Percentiles rank a stretch among this genome's conserved stretches.
These are phyloP conservation scores for Ischnus inquisitorius DNA, from an alignment of 2,888 invertebrate species.

Conservation along the genomic window DNA sequence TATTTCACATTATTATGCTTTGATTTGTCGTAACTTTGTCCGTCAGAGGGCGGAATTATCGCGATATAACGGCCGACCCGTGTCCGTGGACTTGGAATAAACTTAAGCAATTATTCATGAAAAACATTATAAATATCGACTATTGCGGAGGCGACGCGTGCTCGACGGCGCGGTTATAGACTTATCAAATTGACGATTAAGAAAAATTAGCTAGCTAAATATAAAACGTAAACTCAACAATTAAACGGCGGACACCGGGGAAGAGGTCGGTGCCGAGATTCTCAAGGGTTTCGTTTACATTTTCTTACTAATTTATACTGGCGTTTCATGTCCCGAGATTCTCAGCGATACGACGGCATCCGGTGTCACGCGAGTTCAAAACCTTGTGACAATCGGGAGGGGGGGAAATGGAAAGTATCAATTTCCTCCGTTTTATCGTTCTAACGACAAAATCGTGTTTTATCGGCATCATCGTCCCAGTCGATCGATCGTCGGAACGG, in stretches of 20 bases:
- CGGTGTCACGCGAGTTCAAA: constrained; percentile 68
- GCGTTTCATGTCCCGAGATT: constrained; percentile 21
- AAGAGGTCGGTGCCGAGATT: constrained; percentile 66
- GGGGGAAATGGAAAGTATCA: constrained; percentile 44
- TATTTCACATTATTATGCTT: not conserved
- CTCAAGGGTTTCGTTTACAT: constrained; percentile 32
- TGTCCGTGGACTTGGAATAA: constrained; percentile 21
- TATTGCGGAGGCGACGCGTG: constrained; percentile 60
- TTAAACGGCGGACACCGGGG: constrained; percentile 70
- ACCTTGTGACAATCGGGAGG: constrained; percentile 67
- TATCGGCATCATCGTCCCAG: not conserved
- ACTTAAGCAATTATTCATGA: constrained; percentile 64
- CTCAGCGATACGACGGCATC: constrained; percentile 65
- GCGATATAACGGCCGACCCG: constrained; percentile 28
- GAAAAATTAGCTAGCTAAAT: constrained; percentile 73
- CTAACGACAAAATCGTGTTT: constrained; percentile 51
- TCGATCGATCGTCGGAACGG: not conserved
- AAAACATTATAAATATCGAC: constrained; percentile 70
- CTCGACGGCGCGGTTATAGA: constrained; percentile 21
- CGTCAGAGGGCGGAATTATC: not conserved
- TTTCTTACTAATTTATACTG: constrained; percentile 35
- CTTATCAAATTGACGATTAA: constrained; percentile 57
- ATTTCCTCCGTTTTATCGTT: constrained; percentile 60
- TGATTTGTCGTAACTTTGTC: constrained; percentile 2
- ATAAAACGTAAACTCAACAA: constrained; percentile 74